Evolutionary conservation across 1,140 invertebrate species (phyloP).

Genomic region (Triops longicaudatus): DNA sequence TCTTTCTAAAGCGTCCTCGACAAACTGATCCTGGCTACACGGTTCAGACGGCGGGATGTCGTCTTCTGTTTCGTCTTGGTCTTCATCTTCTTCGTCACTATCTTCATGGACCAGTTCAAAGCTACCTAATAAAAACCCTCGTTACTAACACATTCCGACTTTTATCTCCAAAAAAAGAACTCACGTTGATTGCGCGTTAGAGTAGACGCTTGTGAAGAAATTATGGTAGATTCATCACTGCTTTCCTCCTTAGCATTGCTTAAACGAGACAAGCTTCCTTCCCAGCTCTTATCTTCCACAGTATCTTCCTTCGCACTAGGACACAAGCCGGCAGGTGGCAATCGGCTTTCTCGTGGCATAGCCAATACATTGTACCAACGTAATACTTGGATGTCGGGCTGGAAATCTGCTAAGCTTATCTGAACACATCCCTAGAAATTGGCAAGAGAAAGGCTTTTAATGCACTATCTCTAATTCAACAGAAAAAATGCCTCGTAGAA

Average conservation of each 20-base stretch:
- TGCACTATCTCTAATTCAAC: neutral
- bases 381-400: conserved; percentile 63
- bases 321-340: conserved; percentile 18
- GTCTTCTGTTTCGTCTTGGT: conserved; percentile 32
- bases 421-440: conserved; percentile 76
- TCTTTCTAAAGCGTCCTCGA: conserved; percentile 50
- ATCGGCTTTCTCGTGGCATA: conserved; percentile 49
- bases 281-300: conserved; percentile 15
- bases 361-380: conserved; percentile 94
- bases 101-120: conserved; percentile 23
- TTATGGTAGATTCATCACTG: conserved; percentile 92
- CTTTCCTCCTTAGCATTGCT: conserved; percentile 63
- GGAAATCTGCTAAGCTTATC: conserved; percentile 90
- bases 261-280: conserved; percentile 34
- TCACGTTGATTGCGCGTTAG: conserved; percentile 81
- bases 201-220: conserved; percentile 90
- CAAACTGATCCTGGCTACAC: conserved; percentile 45
- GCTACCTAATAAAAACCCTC: neutral
- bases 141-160: neutral
- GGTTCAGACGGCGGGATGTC: conserved; percentile 38
- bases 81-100: conserved; percentile 33
- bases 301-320: neutral
- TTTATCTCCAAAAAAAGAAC: conserved; percentile 3
- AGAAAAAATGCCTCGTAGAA: neutral
- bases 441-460: conserved; percentile 20